Base-by-base conservation (phyloP, 2,888 invertebrate species). In the Gibbula magus region DNA sequence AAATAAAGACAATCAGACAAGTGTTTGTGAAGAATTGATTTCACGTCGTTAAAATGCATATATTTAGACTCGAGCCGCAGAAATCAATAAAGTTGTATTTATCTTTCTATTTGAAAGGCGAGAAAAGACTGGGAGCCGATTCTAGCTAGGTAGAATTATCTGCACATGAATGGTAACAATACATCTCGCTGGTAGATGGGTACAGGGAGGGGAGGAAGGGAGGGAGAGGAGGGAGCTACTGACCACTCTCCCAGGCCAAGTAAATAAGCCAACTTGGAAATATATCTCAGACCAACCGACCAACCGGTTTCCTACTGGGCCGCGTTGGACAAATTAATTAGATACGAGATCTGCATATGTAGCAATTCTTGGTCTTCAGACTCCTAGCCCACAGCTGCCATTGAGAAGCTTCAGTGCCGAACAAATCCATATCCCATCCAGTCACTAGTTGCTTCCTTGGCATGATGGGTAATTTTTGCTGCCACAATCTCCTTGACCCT, bases 401-500 rank as follows among this genome's bases (percentile, higher is more conserved):
- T 61, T 61, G 61, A 61, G 61, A 61, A 16, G 61, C 61, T 29
- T 45, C 45, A 61, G 61, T 29, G 22, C 61, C 61, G 29, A 61
- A 61, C 29, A 61, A 61, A 61, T 61, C 61, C 18, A 61, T 61
- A 61, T 25, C 29, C 61, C 61, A 29, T 25, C 29, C 61, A 61
- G 61, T 61, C 61, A 61, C 61, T 61, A 29, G 29, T 29, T 61
- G 29, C 61, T 61, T 10, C 61, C 29, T 16, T 25, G 61, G 61
- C 61, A 22, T 61, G 25, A 61, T 61, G 61, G 61, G 61, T 61
- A 61, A 61, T 61, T 61, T 61, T 73, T 35, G 35, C 73, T 73
- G 73, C 45, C 73, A 39, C 39, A 20, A 29, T 73, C 39, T 73
- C 39, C 61, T 56, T 56, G 75, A 67, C 75, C 79, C 79, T 45